A percentile compares a stretch with the other conserved stretches of the same genome.
phyloP scores from a whole-genome alignment of 2,113 vertebrate species.

The Polypterus senegalus region DNA sequence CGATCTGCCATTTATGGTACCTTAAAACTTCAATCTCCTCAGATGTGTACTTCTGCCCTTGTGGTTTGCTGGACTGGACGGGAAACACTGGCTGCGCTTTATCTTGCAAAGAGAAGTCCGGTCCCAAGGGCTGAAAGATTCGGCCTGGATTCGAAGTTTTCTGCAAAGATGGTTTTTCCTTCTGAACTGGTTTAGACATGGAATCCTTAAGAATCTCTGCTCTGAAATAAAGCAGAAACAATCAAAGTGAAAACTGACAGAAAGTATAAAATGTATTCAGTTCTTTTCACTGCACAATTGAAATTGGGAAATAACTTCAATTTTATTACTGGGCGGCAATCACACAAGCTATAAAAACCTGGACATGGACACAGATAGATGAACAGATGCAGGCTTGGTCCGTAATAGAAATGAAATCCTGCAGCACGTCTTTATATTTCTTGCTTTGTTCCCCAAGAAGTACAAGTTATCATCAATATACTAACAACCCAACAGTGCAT shows the following conservation, averaged over 20 bases:
- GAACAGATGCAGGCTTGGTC: no score
- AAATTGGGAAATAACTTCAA: not conserved
- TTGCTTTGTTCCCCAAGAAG: no score
- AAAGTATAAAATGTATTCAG: not conserved
- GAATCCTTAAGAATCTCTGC: conserved; percentile 85
- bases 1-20: conserved; percentile 29
- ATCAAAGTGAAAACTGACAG: conserved; percentile 2
- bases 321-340: no score
- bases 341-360: no score
- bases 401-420: no score
- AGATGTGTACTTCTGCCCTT: conserved; percentile 77
- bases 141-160: conserved; percentile 55
- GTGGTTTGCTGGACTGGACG: conserved; percentile 71
- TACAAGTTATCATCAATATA: no score
- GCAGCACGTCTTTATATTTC: no score
- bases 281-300: not conserved
- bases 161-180: conserved; percentile 44
- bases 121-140: conserved; percentile 73
- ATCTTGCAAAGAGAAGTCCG: conserved; percentile 75
- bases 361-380: no score
- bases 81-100: conserved; percentile 62
- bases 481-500: no score
- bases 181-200: conserved; percentile 55
- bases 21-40: conserved; percentile 96
- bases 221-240: conserved; percentile 42